These are phyloP conservation scores for Helicoverpa assulta DNA, from an alignment of 2,888 invertebrate genomes.

Conservation along the genomic window DNA sequence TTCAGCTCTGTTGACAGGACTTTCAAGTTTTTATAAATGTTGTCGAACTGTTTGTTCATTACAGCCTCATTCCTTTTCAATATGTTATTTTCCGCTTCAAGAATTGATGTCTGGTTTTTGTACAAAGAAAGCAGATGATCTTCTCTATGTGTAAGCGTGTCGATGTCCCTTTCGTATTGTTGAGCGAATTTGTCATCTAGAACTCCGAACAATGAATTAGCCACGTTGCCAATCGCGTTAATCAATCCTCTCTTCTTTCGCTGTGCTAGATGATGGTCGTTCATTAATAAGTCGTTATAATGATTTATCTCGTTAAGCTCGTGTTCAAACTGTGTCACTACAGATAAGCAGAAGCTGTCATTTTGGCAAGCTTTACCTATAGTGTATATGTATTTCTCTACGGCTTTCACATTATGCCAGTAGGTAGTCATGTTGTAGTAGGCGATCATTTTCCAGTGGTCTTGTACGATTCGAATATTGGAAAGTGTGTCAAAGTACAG, in stretches of 20 bases:
- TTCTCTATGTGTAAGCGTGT: constrained; percentile 1
- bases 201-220: constrained; percentile 1
- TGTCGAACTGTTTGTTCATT: constrained; percentile 7
- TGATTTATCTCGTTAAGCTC: constrained; percentile 8
- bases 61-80: constrained; percentile 9
- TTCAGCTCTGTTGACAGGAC: not conserved
- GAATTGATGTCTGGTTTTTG: constrained; percentile 12
- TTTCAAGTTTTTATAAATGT: not conserved
- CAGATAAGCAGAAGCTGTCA: constrained; percentile 1
- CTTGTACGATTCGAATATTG: constrained; percentile 28
- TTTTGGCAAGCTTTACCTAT: constrained; percentile 2
- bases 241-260: constrained; percentile 2
- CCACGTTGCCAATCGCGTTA: constrained; percentile 4
- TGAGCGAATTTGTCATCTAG: constrained; percentile 1
- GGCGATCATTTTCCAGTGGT: constrained; percentile 31
- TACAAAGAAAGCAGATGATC: constrained; percentile 9
- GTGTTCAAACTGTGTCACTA: constrained; percentile 1
- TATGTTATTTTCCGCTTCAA: constrained; percentile 15
- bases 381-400: constrained; percentile 1
- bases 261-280: not conserved
- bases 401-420: constrained; percentile 17
- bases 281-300: not conserved
- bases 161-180: constrained; percentile 19
- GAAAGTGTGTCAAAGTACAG: constrained; percentile 27
- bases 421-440: constrained; percentile 33